phyloP scores from a whole-genome alignment of 2,797 vertebrate species.

The Anguilla megastoma region DNA sequence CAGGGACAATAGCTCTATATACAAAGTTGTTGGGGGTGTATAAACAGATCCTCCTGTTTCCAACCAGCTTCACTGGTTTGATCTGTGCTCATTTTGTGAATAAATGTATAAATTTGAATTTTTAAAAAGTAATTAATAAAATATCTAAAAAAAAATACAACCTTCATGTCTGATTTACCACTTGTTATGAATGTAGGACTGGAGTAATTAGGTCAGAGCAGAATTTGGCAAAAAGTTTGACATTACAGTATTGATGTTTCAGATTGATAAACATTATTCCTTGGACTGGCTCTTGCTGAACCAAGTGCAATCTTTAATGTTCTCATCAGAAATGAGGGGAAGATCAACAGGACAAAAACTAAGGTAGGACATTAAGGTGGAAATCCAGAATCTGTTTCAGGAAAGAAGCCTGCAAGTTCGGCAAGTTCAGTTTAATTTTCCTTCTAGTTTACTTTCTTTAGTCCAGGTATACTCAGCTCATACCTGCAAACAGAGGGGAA shows the following conservation, averaged over 20 bases:
- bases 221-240: not conserved
- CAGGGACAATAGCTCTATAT: not conserved
- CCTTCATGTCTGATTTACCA: constrained; percentile 5
- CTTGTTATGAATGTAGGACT: not conserved
- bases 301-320: not conserved
- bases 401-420: not conserved
- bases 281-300: not conserved
- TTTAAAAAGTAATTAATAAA: not conserved
- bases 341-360: not conserved
- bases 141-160: not conserved
- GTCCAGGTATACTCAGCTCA: constrained; percentile 68
- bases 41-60: not conserved
- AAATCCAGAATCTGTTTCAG: not conserved
- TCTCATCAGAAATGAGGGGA: not conserved
- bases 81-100: not conserved
- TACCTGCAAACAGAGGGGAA: constrained; percentile 59
- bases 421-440: not conserved
- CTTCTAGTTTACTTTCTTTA: constrained; percentile 57
- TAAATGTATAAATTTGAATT: not conserved
- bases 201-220: not conserved
- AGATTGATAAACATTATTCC: not conserved
- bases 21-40: not conserved
- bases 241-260: not conserved
- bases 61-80: not conserved
- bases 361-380: not conserved